Conservation (phyloP, 2,888 invertebrate species). For the Eupithecia subfuscata region DNA sequence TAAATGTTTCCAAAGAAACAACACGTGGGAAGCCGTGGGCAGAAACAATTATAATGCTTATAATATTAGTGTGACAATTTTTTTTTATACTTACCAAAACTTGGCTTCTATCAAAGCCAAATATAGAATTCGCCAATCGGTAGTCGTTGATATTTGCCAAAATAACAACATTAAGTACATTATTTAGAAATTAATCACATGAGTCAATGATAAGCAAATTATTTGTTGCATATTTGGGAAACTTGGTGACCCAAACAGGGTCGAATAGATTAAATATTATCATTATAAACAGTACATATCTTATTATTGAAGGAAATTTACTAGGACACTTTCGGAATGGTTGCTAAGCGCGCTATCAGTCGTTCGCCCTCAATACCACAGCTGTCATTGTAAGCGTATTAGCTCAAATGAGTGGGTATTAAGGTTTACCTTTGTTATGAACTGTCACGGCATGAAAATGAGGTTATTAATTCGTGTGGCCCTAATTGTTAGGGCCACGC, state of each 20-base stretch:
- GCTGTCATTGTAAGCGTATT: constrained; percentile 2
- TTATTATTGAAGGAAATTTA: constrained; percentile 58
- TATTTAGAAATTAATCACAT: too few relatives aligned
- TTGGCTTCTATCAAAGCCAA: too few relatives aligned
- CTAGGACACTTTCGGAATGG: constrained; percentile 54
- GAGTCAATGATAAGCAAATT: background rate
- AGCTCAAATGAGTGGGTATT: constrained; percentile 13
- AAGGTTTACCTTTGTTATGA: constrained; percentile 7
- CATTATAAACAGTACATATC: constrained; percentile 19
- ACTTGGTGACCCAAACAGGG: constrained; percentile 23
- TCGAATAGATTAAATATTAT: constrained; percentile 9
- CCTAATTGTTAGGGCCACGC: background rate
- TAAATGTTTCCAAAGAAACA: too few relatives aligned
- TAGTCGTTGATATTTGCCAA: too few relatives aligned
- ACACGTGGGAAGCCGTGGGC: too few relatives aligned
- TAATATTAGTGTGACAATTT: too few relatives aligned
- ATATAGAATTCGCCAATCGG: too few relatives aligned
- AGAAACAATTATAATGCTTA: too few relatives aligned
- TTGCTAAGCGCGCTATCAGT: constrained; percentile 58
- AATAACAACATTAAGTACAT: too few relatives aligned
- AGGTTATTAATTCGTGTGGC: background rate
- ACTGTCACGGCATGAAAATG: constrained; percentile 4
- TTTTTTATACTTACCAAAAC: too few relatives aligned
- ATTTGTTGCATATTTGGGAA: constrained; percentile 12
- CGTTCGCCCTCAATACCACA: constrained; percentile 47